Evolutionary conservation across 2,113 vertebrate genomes (phyloP).

Genomic region (Bothrops jararaca): DNA sequence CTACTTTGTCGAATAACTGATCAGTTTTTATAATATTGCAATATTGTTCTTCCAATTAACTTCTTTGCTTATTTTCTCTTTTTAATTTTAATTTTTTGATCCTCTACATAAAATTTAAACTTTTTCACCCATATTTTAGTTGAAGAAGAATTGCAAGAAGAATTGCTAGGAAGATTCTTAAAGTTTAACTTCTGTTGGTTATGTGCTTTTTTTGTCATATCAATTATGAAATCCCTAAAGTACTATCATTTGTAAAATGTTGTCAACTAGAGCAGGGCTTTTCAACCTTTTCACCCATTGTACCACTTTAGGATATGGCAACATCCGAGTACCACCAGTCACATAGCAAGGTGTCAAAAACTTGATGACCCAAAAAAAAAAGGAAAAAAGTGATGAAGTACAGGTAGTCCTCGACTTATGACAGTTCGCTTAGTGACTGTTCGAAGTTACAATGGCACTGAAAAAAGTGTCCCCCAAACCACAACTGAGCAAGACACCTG

Average conservation of each 20-base stretch:
- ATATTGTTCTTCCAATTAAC: not conserved
- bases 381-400: no score
- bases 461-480: no score
- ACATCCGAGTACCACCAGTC: no score
- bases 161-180: not conserved
- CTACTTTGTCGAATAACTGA: not conserved
- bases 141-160: not conserved
- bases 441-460: no score
- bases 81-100: not conserved
- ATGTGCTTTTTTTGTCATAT: not conserved
- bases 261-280: not conserved
- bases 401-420: no score
- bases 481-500: no score
- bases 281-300: no score
- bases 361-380: no score
- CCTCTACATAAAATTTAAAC: not conserved
- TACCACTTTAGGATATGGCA: no score
- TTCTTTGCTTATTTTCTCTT: not conserved
- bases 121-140: not conserved
- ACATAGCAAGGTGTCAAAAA: no score
- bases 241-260: not conserved
- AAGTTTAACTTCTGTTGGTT: not conserved
- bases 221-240: not conserved
- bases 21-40: not conserved
- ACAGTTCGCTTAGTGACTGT: no score